phyloP scores from a whole-genome alignment of 2,797 vertebrate species.

The Zonotrichia albicollis region DNA sequence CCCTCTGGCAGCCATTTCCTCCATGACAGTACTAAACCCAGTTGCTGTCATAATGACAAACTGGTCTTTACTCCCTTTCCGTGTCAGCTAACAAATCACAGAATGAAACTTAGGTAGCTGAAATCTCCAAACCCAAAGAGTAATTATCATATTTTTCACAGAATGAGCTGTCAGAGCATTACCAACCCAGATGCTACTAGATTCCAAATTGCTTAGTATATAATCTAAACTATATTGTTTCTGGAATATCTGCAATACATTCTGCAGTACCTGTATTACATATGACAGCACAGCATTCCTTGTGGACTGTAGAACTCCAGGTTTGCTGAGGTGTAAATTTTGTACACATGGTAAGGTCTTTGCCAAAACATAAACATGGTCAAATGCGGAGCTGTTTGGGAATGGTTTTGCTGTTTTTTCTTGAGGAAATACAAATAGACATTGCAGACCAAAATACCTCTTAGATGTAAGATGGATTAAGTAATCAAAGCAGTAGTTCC shows the following conservation, averaged over 20 bases:
- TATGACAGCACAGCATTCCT: neutral
- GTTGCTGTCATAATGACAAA: neutral
- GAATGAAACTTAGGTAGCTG: neutral
- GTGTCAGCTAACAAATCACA: neutral
- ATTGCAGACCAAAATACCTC: neutral
- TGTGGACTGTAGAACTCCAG: neutral
- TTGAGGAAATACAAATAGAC: neutral
- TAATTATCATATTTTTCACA: neutral
- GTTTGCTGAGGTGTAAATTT: neutral
- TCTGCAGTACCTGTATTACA: neutral
- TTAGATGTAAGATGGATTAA: neutral
- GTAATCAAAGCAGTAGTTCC: neutral
- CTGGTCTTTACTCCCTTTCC: neutral
- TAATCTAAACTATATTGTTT: neutral
- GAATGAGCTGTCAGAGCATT: neutral
- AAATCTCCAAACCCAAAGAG: neutral
- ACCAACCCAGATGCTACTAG: neutral
- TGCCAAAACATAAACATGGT: neutral
- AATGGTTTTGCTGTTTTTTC: neutral
- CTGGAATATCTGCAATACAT: neutral
- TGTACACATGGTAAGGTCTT: neutral
- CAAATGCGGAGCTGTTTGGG: neutral
- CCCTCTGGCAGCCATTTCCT: neutral
- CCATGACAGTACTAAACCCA: neutral
- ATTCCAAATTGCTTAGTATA: neutral